Conservation (phyloP, 1,140 invertebrate species). For the Helicoverpa zea region DNA sequence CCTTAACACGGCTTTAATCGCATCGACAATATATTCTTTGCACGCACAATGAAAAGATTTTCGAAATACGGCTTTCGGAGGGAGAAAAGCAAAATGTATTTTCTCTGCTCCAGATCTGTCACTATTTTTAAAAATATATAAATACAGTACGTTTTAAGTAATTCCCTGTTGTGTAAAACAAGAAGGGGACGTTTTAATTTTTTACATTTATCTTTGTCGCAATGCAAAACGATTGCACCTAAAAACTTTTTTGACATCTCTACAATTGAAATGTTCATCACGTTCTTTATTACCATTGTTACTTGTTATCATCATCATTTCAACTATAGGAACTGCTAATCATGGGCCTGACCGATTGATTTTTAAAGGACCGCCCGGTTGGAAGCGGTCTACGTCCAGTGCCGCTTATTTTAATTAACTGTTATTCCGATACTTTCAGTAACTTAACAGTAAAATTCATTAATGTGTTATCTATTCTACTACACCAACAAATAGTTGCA, state of each 20-base stretch:
- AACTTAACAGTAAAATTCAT: not conserved
- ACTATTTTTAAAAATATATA: conserved; percentile 29
- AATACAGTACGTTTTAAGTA: conserved; percentile 9
- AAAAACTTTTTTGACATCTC: not conserved
- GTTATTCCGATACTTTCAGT: too few species aligned
- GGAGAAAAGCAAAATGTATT: conserved; percentile 33
- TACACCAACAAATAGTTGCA: too few species aligned
- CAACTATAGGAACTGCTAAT: too few species aligned
- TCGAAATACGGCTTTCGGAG: conserved; percentile 20
- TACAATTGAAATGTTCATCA: not conserved
- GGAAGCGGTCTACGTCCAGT: too few species aligned
- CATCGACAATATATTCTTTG: conserved; percentile 28
- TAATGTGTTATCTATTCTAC: not conserved
- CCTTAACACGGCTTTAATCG: conserved; percentile 12
- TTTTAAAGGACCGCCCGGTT: too few species aligned
- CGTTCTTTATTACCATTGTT: too few species aligned
- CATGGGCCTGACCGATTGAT: too few species aligned
- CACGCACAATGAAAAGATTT: conserved; percentile 29
- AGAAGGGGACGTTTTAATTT: conserved; percentile 6
- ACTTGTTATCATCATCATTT: too few species aligned
- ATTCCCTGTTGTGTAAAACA: conserved; percentile 24
- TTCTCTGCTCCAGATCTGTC: not conserved
- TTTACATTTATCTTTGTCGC: conserved; percentile 19
- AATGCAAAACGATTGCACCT: conserved; percentile 15
- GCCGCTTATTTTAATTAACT: not conserved